These are phyloP conservation scores for Pocillopora grandis DNA, from an alignment of 92 coral and sea anemone species.

Conservation along the genomic window DNA sequence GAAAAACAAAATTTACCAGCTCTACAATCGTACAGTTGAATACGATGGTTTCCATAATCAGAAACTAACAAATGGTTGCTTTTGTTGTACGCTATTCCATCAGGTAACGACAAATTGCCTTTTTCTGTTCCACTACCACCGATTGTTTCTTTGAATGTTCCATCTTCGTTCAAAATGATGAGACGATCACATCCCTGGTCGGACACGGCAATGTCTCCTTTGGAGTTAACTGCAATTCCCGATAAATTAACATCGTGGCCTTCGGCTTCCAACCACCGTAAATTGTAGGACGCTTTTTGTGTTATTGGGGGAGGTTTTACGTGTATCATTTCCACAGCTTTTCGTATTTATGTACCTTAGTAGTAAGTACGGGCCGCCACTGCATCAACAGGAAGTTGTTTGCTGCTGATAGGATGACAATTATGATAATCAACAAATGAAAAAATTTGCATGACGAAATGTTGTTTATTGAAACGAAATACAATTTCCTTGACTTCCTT, in stretches of 20 bases:
- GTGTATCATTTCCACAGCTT: not conserved
- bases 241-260: not conserved
- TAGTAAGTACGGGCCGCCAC: not conserved
- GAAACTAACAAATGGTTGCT: conserved; percentile 13
- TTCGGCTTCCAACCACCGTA: not conserved
- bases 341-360: too few relatives aligned
- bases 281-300: not conserved
- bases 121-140: conserved; percentile 18
- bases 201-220: not conserved
- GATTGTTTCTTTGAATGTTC: conserved; percentile 9
- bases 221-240: not conserved
- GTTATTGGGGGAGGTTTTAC: conserved; percentile 5
- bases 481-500: too few relatives aligned
- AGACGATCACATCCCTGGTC: conserved; percentile 4
- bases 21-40: conserved; percentile 25
- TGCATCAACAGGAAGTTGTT: too few relatives aligned
- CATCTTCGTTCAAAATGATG: conserved; percentile 10
- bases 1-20: conserved; percentile 4
- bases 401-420: too few relatives aligned
- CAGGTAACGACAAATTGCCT: conserved; percentile 13
- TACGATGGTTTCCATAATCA: conserved; percentile 33
- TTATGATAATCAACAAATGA: too few relatives aligned
- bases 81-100: conserved; percentile 6
- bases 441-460: too few relatives aligned
- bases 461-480: too few relatives aligned